Evolutionary conservation across 2,888 invertebrate species (phyloP).

Genomic region (Salticus scenicus): DNA sequence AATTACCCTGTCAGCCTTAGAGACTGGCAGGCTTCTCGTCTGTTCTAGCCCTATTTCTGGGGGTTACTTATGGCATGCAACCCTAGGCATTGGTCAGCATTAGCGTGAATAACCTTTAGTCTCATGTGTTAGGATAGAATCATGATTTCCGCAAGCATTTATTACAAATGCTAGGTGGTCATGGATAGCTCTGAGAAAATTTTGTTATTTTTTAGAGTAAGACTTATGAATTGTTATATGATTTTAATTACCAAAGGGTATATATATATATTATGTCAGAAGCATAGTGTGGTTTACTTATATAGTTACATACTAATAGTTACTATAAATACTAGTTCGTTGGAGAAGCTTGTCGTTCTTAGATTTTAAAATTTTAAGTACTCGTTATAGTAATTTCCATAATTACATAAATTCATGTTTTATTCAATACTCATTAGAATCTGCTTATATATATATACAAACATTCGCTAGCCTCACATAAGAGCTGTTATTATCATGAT

Average conservation of each 20-base stretch:
- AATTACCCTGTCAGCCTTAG: conserved; percentile 65
- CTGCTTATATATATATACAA: too few species aligned
- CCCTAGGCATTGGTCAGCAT: conserved; percentile 65
- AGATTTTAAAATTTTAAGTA: too few species aligned
- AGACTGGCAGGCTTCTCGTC: conserved; percentile 49
- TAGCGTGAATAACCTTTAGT: conserved; percentile 64
- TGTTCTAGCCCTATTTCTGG: conserved; percentile 34
- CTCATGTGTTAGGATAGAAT: conserved; percentile 61
- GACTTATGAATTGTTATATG: neutral
- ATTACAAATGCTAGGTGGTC: conserved; percentile 57
- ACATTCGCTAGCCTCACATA: too few species aligned
- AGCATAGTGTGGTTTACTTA: too few species aligned
- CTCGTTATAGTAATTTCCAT: too few species aligned
- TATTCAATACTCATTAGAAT: too few species aligned
- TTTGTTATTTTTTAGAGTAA: conserved; percentile 47
- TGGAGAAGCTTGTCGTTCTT: too few species aligned
- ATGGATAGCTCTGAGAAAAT: conserved; percentile 46
- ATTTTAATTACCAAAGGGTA: neutral
- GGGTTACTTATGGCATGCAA: conserved; percentile 60
- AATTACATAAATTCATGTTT: too few species aligned
- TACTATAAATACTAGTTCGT: too few species aligned
- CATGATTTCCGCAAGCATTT: conserved; percentile 68
- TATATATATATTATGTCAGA: too few species aligned
- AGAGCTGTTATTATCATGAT: too few species aligned
- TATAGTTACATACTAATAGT: too few species aligned